Percentiles rank a stretch among this genome's conserved stretches.
These are phyloP conservation scores for Tangara arthus DNA, from an alignment of 2,797 vertebrate genomes.

Conservation along the genomic window DNA sequence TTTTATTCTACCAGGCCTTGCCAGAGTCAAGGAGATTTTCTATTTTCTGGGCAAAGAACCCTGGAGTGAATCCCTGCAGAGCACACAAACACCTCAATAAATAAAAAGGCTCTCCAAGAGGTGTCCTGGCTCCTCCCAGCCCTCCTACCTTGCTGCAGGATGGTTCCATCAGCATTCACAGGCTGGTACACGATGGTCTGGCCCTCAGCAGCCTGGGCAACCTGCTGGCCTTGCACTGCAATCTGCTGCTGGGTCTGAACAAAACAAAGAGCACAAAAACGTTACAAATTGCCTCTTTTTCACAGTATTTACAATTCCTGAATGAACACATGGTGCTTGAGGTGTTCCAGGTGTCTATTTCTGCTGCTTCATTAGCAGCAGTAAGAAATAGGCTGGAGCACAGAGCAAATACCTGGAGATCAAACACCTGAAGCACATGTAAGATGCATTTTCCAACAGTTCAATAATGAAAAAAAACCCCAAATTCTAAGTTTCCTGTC, in stretches of 20 bases:
- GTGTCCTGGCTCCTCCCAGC: neutral
- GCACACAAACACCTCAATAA: neutral
- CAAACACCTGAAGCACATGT: neutral
- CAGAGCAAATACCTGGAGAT: neutral
- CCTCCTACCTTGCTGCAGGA: conserved; percentile 92
- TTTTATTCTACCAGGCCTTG: neutral
- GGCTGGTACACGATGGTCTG: conserved; percentile 99
- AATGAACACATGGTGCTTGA: conserved; percentile 8
- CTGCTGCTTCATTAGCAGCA: conserved; percentile 14
- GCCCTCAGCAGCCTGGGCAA: conserved; percentile 96
- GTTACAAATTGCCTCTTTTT: neutral
- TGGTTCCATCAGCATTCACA: conserved; percentile 95
- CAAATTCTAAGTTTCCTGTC: neutral
- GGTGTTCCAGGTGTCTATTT: conserved; percentile 4
- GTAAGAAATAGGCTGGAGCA: conserved; percentile 17
- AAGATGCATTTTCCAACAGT: neutral
- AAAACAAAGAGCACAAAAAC: neutral
- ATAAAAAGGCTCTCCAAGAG: neutral
- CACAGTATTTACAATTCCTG: neutral
- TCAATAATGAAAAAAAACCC: neutral
- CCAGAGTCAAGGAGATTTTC: neutral
- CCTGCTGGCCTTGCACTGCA: conserved; percentile 93
- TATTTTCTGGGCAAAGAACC: neutral
- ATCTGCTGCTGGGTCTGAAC: conserved; percentile 93
- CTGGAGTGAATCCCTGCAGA: neutral